Evolutionary conservation across 2,888 invertebrate genomes (phyloP).

Genomic region (Athrips mouffetella): DNA sequence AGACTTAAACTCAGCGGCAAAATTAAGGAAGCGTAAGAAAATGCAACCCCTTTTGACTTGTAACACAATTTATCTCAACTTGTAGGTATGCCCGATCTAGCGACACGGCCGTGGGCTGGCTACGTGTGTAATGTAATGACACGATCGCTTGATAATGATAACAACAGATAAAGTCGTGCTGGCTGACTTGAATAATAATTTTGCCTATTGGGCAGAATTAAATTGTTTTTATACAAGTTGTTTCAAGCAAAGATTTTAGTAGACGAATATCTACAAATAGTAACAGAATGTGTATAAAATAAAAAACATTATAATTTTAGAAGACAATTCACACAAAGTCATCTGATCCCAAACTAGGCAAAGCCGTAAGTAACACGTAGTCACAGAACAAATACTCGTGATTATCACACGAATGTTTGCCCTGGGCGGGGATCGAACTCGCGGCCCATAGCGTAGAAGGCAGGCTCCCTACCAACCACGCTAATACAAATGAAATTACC

Average conservation of each 20-base stretch:
- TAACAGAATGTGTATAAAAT: no score
- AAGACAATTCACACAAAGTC: no score
- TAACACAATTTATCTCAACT: slow-evolving; percentile 21
- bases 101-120: slow-evolving; percentile 59
- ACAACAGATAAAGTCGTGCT: slow-evolving; percentile 61
- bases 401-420: no score
- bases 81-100: slow-evolving; percentile 37
- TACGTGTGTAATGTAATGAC: slow-evolving; percentile 68
- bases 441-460: no score
- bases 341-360: no score
- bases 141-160: slow-evolving; percentile 59
- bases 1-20: not conserved
- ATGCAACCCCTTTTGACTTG: slow-evolving; percentile 22
- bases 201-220: not conserved
- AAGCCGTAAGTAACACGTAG: no score
- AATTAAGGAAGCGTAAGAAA: not conserved
- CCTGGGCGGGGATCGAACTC: no score
- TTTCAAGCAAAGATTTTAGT: not conserved
- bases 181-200: slow-evolving; percentile 48
- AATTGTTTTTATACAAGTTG: not conserved
- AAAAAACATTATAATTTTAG: no score
- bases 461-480: no score
- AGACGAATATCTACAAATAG: not conserved
- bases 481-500: no score
- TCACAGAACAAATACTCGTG: no score